Percentiles rank a stretch among this genome's conserved stretches.
These are phyloP conservation scores for Rhyacophila evoluta DNA, from an alignment of 2,888 invertebrate genomes.

Conservation along the genomic window DNA sequence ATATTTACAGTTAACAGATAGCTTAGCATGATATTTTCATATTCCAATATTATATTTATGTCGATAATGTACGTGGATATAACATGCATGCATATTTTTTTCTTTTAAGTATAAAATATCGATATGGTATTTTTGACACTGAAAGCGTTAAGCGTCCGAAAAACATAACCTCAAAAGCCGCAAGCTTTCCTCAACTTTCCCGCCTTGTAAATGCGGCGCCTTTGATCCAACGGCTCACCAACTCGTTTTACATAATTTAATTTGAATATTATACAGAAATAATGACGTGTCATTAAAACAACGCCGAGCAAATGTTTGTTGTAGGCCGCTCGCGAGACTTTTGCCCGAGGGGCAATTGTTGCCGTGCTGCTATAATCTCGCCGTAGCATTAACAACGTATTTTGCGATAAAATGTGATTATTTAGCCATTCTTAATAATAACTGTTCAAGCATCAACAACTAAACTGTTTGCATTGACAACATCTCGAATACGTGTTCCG, in stretches of 20 bases:
- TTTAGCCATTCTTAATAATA: constrained; percentile 27
- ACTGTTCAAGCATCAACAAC: not conserved
- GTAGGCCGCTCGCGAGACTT: constrained; percentile 43
- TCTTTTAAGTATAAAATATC: too few species aligned
- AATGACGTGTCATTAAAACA: constrained; percentile 53
- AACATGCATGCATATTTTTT: too few species aligned
- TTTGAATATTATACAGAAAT: constrained; percentile 53
- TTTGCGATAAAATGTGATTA: constrained; percentile 32
- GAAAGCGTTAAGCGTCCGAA: constrained; percentile 31
- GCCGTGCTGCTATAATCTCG: constrained; percentile 14
- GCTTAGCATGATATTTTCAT: too few species aligned
- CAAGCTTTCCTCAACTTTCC: constrained; percentile 38
- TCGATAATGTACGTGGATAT: too few species aligned
- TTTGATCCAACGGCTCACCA: constrained; percentile 48
- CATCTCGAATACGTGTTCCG: not conserved
- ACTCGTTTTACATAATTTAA: constrained; percentile 52
- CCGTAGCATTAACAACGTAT: constrained; percentile 28
- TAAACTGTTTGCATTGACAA: not conserved
- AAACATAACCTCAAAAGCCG: constrained; percentile 45
- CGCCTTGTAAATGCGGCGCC: constrained; percentile 27
- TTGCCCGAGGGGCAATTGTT: constrained; percentile 15
- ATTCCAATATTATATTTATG: too few species aligned
- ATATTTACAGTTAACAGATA: too few species aligned
- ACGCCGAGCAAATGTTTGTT: constrained; percentile 52
- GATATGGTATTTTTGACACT: not conserved